Evolutionary conservation across 2,113 vertebrate genomes (phyloP).

Genomic region (Hippopotamus amphibius): DNA sequence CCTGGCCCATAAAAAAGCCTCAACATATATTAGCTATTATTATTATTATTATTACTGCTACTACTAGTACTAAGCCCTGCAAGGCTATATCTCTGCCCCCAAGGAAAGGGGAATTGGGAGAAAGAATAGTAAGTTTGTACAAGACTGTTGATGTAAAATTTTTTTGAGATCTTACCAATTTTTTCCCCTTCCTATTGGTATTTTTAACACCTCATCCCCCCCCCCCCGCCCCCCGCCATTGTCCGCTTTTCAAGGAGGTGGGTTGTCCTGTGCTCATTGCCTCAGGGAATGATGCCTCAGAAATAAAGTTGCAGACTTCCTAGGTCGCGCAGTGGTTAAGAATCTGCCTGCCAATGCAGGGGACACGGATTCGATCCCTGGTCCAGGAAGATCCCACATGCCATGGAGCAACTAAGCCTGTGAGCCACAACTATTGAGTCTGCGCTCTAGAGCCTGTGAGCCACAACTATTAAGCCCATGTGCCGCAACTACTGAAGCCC

Average conservation of each 20-base stretch:
- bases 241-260: neutral
- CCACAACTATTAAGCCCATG: too few relatives aligned
- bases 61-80: neutral
- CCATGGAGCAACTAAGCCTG: too few relatives aligned
- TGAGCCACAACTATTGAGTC: too few relatives aligned
- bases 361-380: too few relatives aligned
- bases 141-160: neutral
- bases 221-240: neutral
- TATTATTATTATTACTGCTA: too few relatives aligned
- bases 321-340: neutral
- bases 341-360: neutral
- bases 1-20: neutral
- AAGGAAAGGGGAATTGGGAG: neutral
- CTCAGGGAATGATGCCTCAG: neutral
- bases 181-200: neutral
- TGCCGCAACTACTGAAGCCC: too few relatives aligned
- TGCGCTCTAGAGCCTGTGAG: too few relatives aligned
- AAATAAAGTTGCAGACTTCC: neutral
- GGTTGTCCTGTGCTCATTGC: neutral
- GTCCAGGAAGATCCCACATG: too few relatives aligned
- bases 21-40: neutral
- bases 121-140: neutral
- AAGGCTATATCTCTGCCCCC: neutral
- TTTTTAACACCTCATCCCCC: neutral
- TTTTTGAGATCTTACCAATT: neutral